phyloP scores from a whole-genome alignment of 2,797 vertebrate genomes.

The Pantherophis alleghaniensis region DNA sequence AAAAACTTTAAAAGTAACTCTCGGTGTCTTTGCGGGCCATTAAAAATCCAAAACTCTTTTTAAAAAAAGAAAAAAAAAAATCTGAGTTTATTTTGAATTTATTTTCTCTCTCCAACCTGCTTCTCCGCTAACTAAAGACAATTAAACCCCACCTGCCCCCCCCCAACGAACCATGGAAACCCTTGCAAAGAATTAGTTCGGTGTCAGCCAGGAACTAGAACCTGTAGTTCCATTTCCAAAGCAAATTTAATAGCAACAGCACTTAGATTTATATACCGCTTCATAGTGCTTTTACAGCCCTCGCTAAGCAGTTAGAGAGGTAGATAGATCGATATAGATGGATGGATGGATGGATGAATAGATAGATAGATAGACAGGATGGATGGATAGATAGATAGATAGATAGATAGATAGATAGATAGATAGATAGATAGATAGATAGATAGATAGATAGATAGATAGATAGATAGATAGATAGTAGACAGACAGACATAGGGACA shows the following conservation, averaged over 20 bases:
- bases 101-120: background rate
- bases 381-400: no score
- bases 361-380: no score
- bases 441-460: no score
- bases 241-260: slow-evolving; percentile 19
- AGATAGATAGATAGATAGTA: no score
- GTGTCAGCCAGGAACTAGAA: background rate
- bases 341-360: accelerated
- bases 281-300: no score
- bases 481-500: no score
- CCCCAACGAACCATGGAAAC: background rate
- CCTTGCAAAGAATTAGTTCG: slow-evolving; percentile 13
- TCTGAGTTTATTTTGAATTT: background rate
- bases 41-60: background rate
- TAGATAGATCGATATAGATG: no score
- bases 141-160: background rate
- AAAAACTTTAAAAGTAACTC: background rate
- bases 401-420: no score
- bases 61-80: background rate
- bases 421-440: no score
- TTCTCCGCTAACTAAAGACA: slow-evolving; percentile 14
- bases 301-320: background rate
- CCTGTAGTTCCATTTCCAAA: slow-evolving; percentile 11
- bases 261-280: no score
- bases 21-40: background rate